Evolutionary conservation across 2,888 invertebrate species (phyloP).

Genomic region (Drosophila siamana): DNA sequence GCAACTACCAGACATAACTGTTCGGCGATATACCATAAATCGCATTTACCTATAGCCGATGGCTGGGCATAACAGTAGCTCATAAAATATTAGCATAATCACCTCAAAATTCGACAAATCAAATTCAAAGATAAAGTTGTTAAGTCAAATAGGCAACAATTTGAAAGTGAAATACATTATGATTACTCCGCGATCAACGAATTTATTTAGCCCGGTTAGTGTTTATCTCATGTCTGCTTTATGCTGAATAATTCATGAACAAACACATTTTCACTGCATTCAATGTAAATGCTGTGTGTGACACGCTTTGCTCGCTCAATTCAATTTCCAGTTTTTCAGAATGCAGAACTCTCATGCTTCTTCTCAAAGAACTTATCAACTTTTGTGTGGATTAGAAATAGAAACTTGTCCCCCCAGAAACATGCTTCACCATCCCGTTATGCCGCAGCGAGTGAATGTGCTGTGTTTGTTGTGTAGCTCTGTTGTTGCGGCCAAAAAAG

Average conservation of each 20-base stretch:
- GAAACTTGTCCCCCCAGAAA: constrained; percentile 46
- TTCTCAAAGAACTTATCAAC: constrained; percentile 37
- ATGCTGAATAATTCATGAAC: constrained; percentile 16
- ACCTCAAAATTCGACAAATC: constrained; percentile 41
- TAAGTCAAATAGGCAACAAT: constrained; percentile 20
- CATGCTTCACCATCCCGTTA: constrained; percentile 50
- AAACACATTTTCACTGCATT: constrained; percentile 8
- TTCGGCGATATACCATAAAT: constrained; percentile 32
- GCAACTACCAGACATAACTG: constrained; percentile 26
- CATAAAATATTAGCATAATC: constrained; percentile 72
- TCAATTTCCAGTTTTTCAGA: constrained; percentile 25
- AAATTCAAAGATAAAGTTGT: constrained; percentile 60
- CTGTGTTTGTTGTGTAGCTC: too few species aligned
- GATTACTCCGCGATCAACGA: constrained; percentile 3
- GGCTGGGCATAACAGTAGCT: constrained; percentile 68
- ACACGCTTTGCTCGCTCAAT: neutral
- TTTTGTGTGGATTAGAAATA: constrained; percentile 25
- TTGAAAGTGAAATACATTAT: constrained; percentile 41
- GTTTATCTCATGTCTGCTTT: neutral
- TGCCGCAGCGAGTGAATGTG: constrained; percentile 12
- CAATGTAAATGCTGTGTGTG: constrained; percentile 19
- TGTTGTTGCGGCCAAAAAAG: neutral
- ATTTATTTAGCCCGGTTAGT: constrained; percentile 16
- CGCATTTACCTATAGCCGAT: constrained; percentile 37
- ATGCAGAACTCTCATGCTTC: constrained; percentile 26